Evolutionary conservation across 2,888 invertebrate species (phyloP), one percentile per base, ranked within the genome.

Genomic region (Eristalinus sepulchralis): DNA sequence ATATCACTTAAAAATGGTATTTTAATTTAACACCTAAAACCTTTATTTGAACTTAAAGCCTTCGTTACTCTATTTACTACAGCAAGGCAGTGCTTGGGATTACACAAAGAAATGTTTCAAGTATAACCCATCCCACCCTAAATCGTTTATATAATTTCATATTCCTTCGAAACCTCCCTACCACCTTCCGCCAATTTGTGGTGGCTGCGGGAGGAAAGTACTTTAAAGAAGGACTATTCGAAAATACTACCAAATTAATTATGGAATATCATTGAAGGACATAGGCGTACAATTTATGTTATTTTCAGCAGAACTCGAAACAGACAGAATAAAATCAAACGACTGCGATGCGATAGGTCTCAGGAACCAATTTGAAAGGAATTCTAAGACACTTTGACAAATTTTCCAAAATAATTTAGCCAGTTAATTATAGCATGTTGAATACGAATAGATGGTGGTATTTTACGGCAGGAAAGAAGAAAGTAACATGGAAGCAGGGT

Each of bases 351-450:
- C 2, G 27, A 27, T 27, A 27, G 27, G 27, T 3, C 27, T 27
- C 27, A 27, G 27, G 2, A 3, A 27, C 2, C 27, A 27, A 27
- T 81, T 60, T 39, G 71, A 84, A 76, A 67, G 71, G 60, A 81
- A 84, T 81, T 84, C 81, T 71, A 67, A 39, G 67, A 81, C 62
- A 84, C 76, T 84, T 81, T 84, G 81, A 84, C 76, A 84, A 76
- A 84, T 84, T 81, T 81, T 76, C 62, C 47, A 76, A 84, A 84
- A 84, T 76, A 81, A 81, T 84, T 84, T 57, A 81, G 71, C 76
- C 67, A 84, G 84, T 84, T 84, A 84, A 84, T 84, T 84, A 81
- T 81, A 84, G 84, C 75, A 76, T 76, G n/a, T 27, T 27, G 27
- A 27, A 27, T 27, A 5, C 27, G 27, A 27, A 27, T 27, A 3